Evolutionary conservation across 2,113 vertebrate species (phyloP), one percentile per base, ranked within the genome.

Genomic region (Colius striatus): DNA sequence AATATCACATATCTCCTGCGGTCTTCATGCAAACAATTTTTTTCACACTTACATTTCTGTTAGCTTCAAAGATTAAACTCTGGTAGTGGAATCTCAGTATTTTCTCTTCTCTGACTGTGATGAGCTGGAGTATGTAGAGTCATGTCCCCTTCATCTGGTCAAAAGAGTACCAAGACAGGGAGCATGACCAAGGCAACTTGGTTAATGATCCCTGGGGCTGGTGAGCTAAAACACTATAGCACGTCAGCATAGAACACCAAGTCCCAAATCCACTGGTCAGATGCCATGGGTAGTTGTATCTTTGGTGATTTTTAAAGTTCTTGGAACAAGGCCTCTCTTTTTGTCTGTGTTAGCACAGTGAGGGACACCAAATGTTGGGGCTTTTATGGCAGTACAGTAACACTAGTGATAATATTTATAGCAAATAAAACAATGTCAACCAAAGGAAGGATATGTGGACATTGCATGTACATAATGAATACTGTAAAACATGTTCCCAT

Each of bases 231-330:
- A 54, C n/a, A 18, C 17, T 4, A 4, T 3, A 25, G 25, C 22
- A 62, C 4, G 0, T 34, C 66, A 58, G 14, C 2, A 0, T 1
- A 63, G 22, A 58, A 38, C 0, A 0, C 14, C 0, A 1, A 80
- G 27, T 27, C 34, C 72, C 16, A 53, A 67, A 51, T 57, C 6
- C 13, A 25, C n/a, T 6, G 10, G 10, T 54, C 41, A 54, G 25
- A 8, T 58, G 12, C 47, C 19, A 5, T 0, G 0, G 26, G 21
- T 32, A 10, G 16, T 15, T 47, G 43, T 16, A 29, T 29, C 26
- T 50, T 51, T 68, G 13, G 43, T 60, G 1, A 0, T 21, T 68
- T 58, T 47, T 48, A 14, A 48, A 48, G 48, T 47, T 60, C 17
- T 23, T 55, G 84, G 34, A 48, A 36, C 3, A 32, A 19, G 34